A percentile compares a stretch with the other conserved stretches of the same genome.
These are phyloP conservation scores for Drosophila watanabei DNA, from an alignment of 1,140 invertebrate species.

Conservation along the genomic window DNA sequence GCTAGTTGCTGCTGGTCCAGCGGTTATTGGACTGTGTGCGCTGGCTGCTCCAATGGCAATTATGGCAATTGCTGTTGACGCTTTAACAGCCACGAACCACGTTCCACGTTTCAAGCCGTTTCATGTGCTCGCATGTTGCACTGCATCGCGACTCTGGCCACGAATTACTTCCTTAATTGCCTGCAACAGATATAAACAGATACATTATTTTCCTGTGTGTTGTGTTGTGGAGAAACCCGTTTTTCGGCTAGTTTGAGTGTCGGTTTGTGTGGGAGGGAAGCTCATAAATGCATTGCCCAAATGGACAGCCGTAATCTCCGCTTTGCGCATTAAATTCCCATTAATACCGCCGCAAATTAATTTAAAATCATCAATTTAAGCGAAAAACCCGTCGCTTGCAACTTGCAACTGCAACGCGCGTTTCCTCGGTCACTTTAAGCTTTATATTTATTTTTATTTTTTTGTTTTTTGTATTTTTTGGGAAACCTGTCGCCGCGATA, in stretches of 20 bases:
- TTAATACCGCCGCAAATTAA: slow-evolving; percentile 74
- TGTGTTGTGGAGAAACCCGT: slow-evolving; percentile 31
- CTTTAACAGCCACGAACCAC: slow-evolving; percentile 74
- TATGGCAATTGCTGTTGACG: slow-evolving; percentile 83
- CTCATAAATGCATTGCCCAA: slow-evolving; percentile 56
- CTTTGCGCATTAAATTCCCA: slow-evolving; percentile 72
- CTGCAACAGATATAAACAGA: slow-evolving; percentile 68
- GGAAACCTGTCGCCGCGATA: slow-evolving; percentile 64
- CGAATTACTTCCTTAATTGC: slow-evolving; percentile 83
- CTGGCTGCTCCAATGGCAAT: slow-evolving; percentile 77
- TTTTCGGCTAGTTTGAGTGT: slow-evolving; percentile 47
- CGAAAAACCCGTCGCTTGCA: slow-evolving; percentile 17
- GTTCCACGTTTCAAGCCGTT: slow-evolving; percentile 64
- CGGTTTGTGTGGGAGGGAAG: slow-evolving; percentile 48
- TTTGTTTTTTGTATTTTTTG: slow-evolving; percentile 20
- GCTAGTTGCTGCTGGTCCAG: slow-evolving; percentile 38
- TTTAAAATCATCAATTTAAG: slow-evolving; percentile 73
- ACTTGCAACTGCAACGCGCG: slow-evolving; percentile 49
- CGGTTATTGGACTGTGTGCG: slow-evolving; percentile 75
- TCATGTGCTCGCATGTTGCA: slow-evolving; percentile 77
- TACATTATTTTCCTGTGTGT: slow-evolving; percentile 27
- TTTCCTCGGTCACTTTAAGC: slow-evolving; percentile 59
- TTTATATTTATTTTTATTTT: slow-evolving; percentile 30
- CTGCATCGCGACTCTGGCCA: slow-evolving; percentile 56
- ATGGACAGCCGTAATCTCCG: slow-evolving; percentile 58